Evolutionary conservation across 2,888 invertebrate genomes (phyloP), one percentile per base, ranked within the genome.

Genomic region (Limenitis camilla): DNA sequence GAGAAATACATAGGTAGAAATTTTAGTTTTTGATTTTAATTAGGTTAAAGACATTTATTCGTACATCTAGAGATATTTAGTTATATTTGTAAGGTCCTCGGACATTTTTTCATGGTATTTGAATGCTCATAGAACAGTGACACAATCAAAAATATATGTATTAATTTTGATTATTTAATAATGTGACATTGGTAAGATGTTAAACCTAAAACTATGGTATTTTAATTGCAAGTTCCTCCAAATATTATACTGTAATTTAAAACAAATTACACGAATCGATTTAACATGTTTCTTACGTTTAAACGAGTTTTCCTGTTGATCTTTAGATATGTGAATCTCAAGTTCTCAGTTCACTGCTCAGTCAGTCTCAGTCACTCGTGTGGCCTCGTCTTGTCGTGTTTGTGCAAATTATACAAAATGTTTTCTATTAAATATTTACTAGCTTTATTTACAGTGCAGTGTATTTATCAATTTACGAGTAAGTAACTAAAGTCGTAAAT

Each of bases 401-500:
- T 9, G 27, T 33, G 10, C 29, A 9, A 43, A 43, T 10, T 46
- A 32, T 41, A 43, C 32, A 56, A 45, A 45, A 65, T 65, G 61
- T 40, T 54, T 43, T 49, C 58, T 33, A 49, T 53, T 5, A 63
- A 59, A 35, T 52, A 39, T 30, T 28, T 59, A 36, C 52, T 47
- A 40, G 53, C 60, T 54, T 49, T 61, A 38, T 50, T 64, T 45
- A 47, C 57, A 32, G 40, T 61, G 32, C 56, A 58, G 28, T 52
- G 43, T 10, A 36, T 59, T 41, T 50, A 45, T 48, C 54, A 58
- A 31, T 41, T 57, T 32, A 53, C 63, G 28, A 56, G 65, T 65
- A 63, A 61, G 65, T 65, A 45, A 51, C 40, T 40, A 27, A 42
- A 40, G 47, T 52, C 31, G 38, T 45, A 10, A 28, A 29, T n/a